Evolutionary conservation across 2,113 vertebrate species (phyloP).

Genomic region (Cichladusa arquata): DNA sequence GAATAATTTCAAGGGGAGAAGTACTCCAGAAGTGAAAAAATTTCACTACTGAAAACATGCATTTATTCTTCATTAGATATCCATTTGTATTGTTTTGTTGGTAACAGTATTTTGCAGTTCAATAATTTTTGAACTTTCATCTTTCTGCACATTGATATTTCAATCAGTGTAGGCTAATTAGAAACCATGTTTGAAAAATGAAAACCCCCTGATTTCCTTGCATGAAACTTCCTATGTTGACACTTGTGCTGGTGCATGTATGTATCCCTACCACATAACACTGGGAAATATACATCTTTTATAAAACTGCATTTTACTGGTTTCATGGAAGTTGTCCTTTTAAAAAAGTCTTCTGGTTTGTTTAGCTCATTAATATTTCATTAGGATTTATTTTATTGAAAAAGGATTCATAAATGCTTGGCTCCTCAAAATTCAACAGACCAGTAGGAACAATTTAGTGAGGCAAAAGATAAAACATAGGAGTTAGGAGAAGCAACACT

Average conservation of each 20-base stretch:
- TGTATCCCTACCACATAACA: not conserved
- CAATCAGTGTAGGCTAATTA: not conserved
- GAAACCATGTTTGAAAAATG: not conserved
- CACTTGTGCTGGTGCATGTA: not conserved
- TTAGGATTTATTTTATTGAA: not conserved
- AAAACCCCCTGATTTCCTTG: not conserved
- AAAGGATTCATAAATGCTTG: not conserved
- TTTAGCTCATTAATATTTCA: not conserved
- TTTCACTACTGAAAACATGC: not conserved
- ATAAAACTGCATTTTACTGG: not conserved
- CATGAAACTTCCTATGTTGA: not conserved
- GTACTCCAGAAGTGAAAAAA: not conserved
- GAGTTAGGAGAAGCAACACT: not conserved
- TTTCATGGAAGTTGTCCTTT: not conserved
- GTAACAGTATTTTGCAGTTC: not conserved
- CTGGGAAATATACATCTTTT: not conserved
- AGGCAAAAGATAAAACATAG: not conserved
- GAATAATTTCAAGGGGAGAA: not conserved
- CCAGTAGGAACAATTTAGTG: not conserved
- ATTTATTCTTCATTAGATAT: not conserved
- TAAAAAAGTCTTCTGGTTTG: not conserved
- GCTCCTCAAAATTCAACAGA: not conserved
- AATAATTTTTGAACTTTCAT: not conserved
- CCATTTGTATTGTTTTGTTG: not conserved
- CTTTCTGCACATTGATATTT: not conserved